phyloP scores from a whole-genome alignment of 2,888 invertebrate genomes.

The Drosophila mayaguana region DNA sequence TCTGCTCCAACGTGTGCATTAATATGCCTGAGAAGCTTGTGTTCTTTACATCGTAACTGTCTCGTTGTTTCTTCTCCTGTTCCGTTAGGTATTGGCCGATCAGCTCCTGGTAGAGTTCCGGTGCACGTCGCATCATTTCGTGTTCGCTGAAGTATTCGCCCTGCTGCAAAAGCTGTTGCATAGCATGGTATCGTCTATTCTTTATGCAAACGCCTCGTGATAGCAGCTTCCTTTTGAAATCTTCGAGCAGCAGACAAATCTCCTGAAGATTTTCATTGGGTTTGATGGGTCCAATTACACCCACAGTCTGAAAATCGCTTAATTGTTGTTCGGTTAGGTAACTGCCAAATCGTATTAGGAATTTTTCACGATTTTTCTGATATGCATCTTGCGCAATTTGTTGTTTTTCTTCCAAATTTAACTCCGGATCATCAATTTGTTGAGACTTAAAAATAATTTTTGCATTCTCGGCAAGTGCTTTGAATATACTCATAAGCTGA shows the following conservation, averaged over 20 bases:
- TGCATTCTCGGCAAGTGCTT: slow-evolving; percentile 73
- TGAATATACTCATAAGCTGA: slow-evolving; percentile 73
- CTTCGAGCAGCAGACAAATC: slow-evolving; percentile 88
- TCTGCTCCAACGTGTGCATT: slow-evolving; percentile 92
- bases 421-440: slow-evolving; percentile 91
- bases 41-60: slow-evolving; percentile 86
- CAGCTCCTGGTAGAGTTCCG: slow-evolving; percentile 94
- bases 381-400: slow-evolving; percentile 89
- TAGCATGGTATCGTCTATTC: slow-evolving; percentile 93
- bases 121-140: slow-evolving; percentile 97
- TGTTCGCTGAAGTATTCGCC: slow-evolving; percentile 94
- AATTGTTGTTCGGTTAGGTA: slow-evolving; percentile 89
- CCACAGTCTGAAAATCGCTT: slow-evolving; percentile 87
- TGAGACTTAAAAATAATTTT: slow-evolving; percentile 91
- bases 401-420: slow-evolving; percentile 89
- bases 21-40: slow-evolving; percentile 91
- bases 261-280: slow-evolving; percentile 85
- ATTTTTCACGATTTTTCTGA: slow-evolving; percentile 88
- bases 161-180: slow-evolving; percentile 89
- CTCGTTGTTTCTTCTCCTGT: slow-evolving; percentile 89
- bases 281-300: slow-evolving; percentile 67
- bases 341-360: slow-evolving; percentile 92
- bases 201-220: slow-evolving; percentile 87
- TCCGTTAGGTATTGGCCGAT: slow-evolving; percentile 94
- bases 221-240: slow-evolving; percentile 87